phyloP scores from a whole-genome alignment of 2,888 invertebrate genomes.

The Epirrhoe tristata region DNA sequence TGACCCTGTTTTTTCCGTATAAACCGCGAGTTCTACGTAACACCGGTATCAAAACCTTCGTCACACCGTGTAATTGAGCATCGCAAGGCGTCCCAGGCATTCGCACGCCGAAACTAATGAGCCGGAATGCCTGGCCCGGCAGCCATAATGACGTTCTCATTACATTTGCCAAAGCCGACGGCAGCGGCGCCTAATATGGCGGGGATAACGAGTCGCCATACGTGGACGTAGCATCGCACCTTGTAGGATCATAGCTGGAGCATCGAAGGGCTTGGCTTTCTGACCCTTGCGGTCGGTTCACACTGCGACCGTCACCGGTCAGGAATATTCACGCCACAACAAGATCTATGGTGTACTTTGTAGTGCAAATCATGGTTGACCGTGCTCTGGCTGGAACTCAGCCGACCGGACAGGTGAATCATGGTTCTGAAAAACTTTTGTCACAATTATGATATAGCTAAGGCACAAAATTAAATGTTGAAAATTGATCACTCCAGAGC shows the following conservation, averaged over 20 bases:
- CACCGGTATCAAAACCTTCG: constrained; percentile 20
- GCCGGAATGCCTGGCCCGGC: constrained; percentile 26
- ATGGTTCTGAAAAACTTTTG: too few species aligned
- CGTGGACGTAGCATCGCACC: constrained; percentile 36
- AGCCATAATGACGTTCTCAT: constrained; percentile 42
- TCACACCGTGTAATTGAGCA: constrained; percentile 31
- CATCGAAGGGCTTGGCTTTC: background rate
- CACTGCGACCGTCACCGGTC: background rate
- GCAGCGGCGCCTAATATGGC: constrained; percentile 50
- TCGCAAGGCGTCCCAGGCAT: constrained; percentile 21
- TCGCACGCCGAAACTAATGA: constrained; percentile 34
- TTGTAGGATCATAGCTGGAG: constrained; percentile 11
- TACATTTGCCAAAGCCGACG: constrained; percentile 40
- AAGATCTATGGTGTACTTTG: too few species aligned
- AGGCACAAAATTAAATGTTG: too few species aligned
- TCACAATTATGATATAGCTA: too few species aligned
- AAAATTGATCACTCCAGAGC: too few species aligned
- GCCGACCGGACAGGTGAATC: too few species aligned
- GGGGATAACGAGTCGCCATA: constrained; percentile 47
- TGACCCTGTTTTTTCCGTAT: too few species aligned
- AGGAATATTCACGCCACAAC: too few species aligned
- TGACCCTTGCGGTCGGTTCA: background rate
- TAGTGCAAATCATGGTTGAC: too few species aligned
- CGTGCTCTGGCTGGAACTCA: too few species aligned
- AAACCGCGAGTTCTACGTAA: background rate